These are phyloP conservation scores for Megaceryle alcyon DNA, from an alignment of 2,797 vertebrate genomes.

Conservation along the genomic window DNA sequence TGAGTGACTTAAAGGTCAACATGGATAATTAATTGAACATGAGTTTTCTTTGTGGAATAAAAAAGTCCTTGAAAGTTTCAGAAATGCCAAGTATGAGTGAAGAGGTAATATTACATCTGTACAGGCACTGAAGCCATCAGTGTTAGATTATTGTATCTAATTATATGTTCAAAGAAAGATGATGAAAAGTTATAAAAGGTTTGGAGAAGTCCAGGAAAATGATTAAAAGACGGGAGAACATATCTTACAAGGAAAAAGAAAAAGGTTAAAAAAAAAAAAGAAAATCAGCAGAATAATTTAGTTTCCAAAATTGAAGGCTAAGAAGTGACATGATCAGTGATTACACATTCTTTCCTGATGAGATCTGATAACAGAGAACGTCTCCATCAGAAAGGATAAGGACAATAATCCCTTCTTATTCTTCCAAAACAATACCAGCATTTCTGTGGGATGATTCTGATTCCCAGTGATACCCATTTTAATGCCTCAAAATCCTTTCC, in stretches of 20 bases:
- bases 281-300: neutral
- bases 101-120: neutral
- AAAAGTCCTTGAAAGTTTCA: slow-evolving; percentile 48
- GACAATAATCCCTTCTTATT: neutral
- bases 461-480: neutral
- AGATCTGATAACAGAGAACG: slow-evolving; percentile 5
- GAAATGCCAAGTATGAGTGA: neutral
- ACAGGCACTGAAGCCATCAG: neutral
- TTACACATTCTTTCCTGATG: slow-evolving; percentile 6
- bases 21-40: slow-evolving; percentile 54
- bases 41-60: slow-evolving; percentile 56
- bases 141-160: neutral
- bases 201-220: neutral
- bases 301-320: neutral
- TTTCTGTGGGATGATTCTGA: slow-evolving; percentile 19
- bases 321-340: neutral
- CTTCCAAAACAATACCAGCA: neutral
- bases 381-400: neutral
- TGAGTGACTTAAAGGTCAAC: slow-evolving; percentile 42
- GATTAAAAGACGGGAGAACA: neutral
- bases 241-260: neutral
- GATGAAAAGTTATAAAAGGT: neutral
- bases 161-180: neutral
- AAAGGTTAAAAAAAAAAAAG: neutral
- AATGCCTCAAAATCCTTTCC: slow-evolving; percentile 24